Base-by-base conservation (phyloP, 2,888 invertebrate genomes). In the Eucriotettix oculatus region DNA sequence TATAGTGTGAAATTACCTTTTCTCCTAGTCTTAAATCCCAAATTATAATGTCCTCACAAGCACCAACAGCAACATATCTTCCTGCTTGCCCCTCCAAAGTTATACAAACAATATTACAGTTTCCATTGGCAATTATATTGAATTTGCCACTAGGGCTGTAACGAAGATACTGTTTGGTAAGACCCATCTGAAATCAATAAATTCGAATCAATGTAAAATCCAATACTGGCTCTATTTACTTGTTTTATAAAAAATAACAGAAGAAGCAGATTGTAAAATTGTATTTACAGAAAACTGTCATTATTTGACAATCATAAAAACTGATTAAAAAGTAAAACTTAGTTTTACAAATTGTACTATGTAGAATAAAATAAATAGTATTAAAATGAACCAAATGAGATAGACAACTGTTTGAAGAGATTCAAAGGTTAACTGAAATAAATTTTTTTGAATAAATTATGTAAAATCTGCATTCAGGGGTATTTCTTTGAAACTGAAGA, bases 111-210 rank as follows among this genome's bases (percentile, higher is more conserved):
- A 87, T 78, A 74, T 94, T 94, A 65, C 91, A 87, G 64, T 86
- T 81, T 41, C 81, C 74, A 72, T 87, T 88, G 9, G 87, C 85
- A 61, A 98, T 87, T 54, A 96, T 82, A 71, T 94, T 95, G 71
- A 95, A 92, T 63, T 86, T 85, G 10, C 90, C 91, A 62, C 83
- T 82, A 1, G 90, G 84, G 41, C 81, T 82, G 72, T 90, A 97
- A 58, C 93, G 85, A 66, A 96, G 79, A 79, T 98, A 98, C 75
- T 98, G 93, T 71, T 93, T 96, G 10, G 96, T 92, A 60, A 93
- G 75, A 58, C 90, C 91, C 92, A 92, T 92, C 68, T 69, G 71
- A 54, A 52, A 42, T 42, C 10, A 43, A 57, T 43, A 43, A 55
- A 55, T 11, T 11, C 10, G 55, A 41, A 55, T 16, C n/a, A 54